phyloP scores from a whole-genome alignment of 2,888 invertebrate species.

The Apamea sordens region DNA sequence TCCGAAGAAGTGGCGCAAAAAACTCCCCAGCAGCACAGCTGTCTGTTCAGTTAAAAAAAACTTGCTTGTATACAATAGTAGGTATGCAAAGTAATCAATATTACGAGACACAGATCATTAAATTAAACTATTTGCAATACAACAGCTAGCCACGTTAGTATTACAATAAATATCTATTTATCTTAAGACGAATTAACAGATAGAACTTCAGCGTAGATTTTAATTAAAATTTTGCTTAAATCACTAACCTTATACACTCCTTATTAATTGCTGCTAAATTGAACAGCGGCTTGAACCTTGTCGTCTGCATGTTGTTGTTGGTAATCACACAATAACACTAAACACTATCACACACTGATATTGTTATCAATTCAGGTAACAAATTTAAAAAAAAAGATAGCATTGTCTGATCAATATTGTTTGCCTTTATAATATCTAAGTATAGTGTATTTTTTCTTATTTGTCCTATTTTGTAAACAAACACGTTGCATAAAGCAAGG shows the following conservation, averaged over 20 bases:
- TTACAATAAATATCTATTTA: neutral
- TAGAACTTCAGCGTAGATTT: neutral
- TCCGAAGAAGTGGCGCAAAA: too few relatives aligned
- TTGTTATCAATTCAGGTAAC: neutral
- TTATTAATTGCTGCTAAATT: conserved; percentile 47
- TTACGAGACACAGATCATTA: neutral
- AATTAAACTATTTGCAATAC: neutral
- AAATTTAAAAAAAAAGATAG: neutral
- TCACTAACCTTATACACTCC: conserved; percentile 49
- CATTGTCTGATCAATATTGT: neutral
- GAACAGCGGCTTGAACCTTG: conserved; percentile 43
- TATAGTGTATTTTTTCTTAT: neutral
- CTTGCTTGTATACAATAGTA: too few relatives aligned
- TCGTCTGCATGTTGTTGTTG: conserved; percentile 53
- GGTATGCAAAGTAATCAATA: too few relatives aligned
- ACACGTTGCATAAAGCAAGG: neutral
- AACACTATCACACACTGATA: neutral
- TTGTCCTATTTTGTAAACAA: conserved; percentile 11
- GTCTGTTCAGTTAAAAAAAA: too few relatives aligned
- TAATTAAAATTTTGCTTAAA: neutral
- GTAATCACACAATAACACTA: conserved; percentile 22
- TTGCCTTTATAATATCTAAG: neutral
- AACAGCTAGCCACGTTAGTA: neutral
- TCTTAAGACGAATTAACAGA: neutral
- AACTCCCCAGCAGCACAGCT: too few relatives aligned